phyloP scores from a whole-genome alignment of 2,888 invertebrate genomes.

The Beris chalybata region DNA sequence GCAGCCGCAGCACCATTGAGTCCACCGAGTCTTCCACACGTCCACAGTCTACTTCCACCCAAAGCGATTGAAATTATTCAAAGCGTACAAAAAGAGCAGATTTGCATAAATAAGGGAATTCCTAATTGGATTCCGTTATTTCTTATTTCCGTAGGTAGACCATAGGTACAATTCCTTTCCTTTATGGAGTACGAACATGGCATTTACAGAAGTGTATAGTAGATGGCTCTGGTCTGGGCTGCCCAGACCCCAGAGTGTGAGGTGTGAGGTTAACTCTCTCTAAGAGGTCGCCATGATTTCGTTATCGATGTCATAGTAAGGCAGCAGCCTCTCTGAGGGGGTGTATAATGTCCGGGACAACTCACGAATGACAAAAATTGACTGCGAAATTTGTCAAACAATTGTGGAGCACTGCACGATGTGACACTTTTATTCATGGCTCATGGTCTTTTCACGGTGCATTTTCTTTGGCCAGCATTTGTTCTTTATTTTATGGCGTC shows the following conservation, averaged over 20 bases:
- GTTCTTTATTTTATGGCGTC: constrained; percentile 24
- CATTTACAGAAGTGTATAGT: not conserved
- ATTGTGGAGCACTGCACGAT: constrained; percentile 21
- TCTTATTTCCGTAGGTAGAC: constrained; percentile 22
- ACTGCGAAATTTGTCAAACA: constrained; percentile 22
- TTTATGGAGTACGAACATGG: constrained; percentile 1
- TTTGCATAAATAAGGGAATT: constrained; percentile 30
- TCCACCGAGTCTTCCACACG: too few relatives aligned
- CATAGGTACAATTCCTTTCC: too few relatives aligned
- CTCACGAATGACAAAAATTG: constrained; percentile 18
- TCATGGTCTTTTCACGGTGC: not conserved
- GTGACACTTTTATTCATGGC: constrained; percentile 28
- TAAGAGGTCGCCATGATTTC: constrained; percentile 18
- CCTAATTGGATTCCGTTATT: constrained; percentile 32
- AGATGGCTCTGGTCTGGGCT: constrained; percentile 3
- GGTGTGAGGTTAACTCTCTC: too few relatives aligned
- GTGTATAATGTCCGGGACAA: constrained; percentile 2
- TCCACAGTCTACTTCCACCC: not conserved
- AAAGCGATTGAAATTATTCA: constrained; percentile 26
- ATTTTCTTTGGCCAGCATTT: constrained; percentile 9
- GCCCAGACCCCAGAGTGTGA: not conserved
- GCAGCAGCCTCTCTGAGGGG: constrained; percentile 10
- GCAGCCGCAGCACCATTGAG: not conserved
- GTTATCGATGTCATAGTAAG: constrained; percentile 10
- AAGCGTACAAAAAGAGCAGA: constrained; percentile 18